Base-by-base conservation (phyloP, 1,140 invertebrate species). In the Hestina assimilis region DNA sequence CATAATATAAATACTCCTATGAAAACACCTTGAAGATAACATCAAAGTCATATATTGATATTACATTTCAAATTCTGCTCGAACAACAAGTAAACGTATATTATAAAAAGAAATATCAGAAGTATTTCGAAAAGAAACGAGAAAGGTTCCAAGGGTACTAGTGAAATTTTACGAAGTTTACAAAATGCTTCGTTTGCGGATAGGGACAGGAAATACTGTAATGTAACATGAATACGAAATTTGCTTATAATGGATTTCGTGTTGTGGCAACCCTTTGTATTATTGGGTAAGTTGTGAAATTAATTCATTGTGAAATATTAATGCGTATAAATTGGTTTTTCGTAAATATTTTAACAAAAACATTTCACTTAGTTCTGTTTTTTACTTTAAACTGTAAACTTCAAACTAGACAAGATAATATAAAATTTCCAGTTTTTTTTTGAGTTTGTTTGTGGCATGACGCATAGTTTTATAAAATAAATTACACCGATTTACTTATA, bases 81-180 rank as follows among this genome's bases (percentile, higher is more conserved):
- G 48, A 43, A 58, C 54, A 69, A 71, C 71, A 79, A 80, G 75
- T 76, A 75, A 77, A 76, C 73, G 79, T 76, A 71, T 75, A 72
- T 61, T 74, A 79, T 79, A 69, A 75, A 75, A 78, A 64, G 70
- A 68, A 74, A 82, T 77, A 84, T 84, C 77, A 79, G 78, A 81
- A 70, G 75, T 66, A 63, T 70, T 71, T 61, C 59, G 47, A 66
- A 62, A 56, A 63, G 52, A 63, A 38, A 35, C 38, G 33, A 31
- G 41, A 56, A 59, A 35, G 33, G 46, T 48, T 43, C 23, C 28
- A 61, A 75, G 68, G 69, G 73, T 59, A n/a, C n/a, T n/a, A 12
- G 35, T 48, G 33, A 33, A 47, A 48, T 57, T 57, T 59, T 59
- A 51, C 48, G 28, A 41, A 59, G 56, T 52, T 59, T 33, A 51